These are phyloP conservation scores for Cyanoderma ruficeps DNA, from an alignment of 2,113 vertebrate genomes.

Conservation along the genomic window DNA sequence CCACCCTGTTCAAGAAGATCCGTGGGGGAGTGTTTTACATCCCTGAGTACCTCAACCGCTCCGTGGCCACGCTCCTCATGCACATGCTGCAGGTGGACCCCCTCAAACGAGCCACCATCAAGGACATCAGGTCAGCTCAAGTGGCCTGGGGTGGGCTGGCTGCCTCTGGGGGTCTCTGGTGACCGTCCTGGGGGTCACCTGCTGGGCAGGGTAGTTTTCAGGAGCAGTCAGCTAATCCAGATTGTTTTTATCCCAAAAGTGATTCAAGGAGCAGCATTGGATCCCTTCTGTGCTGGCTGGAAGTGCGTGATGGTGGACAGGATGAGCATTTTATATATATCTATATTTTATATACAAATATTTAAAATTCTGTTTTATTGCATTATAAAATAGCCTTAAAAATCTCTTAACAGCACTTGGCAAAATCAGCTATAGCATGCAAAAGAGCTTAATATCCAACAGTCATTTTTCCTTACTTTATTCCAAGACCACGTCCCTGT, in stretches of 20 bases:
- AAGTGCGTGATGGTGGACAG: background rate
- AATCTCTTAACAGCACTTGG: no score
- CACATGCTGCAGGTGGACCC: constrained; percentile 98
- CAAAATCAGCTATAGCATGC: no score
- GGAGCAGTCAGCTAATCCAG: background rate
- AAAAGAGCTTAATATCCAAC: background rate
- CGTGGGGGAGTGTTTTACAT: constrained; percentile 98
- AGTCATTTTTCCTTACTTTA: background rate
- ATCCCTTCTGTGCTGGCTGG: background rate
- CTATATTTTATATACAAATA: background rate
- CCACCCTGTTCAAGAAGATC: constrained; percentile 98
- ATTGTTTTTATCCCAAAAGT: background rate
- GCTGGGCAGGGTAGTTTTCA: background rate
- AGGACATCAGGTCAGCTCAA: constrained; percentile 84
- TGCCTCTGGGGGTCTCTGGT: rapidly evolving
- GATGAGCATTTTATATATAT: background rate
- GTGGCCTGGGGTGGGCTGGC: background rate
- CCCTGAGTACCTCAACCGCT: constrained; percentile 92
- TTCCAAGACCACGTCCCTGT: background rate
- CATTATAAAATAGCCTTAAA: background rate
- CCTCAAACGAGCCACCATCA: constrained; percentile 95
- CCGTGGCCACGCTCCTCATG: constrained; percentile 91
- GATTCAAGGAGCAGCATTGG: background rate
- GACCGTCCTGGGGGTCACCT: background rate
- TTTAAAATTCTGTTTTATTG: background rate